These are phyloP conservation scores for Tonatia bakeri DNA, from an alignment of 2,113 vertebrate species.

Conservation along the genomic window DNA sequence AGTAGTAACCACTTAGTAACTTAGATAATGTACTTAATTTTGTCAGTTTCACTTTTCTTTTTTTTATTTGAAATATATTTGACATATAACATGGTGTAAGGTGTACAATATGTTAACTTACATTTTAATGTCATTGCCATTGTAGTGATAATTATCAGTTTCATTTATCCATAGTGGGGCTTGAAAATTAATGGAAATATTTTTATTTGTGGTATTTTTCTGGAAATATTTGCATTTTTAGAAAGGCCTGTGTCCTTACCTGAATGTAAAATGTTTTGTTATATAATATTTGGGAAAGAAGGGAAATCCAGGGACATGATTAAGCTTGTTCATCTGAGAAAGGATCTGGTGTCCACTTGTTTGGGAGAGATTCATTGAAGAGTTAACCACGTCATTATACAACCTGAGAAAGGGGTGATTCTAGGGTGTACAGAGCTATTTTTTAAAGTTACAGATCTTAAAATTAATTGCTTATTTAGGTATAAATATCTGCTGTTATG, in stretches of 20 bases:
- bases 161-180: not conserved
- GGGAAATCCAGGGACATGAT: constrained; percentile 80
- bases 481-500: constrained; percentile 67
- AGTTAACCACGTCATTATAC: constrained; percentile 86
- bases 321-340: constrained; percentile 86
- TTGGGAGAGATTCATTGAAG: constrained; percentile 90
- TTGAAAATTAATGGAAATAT: constrained; percentile 48
- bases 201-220: not conserved
- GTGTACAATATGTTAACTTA: not conserved
- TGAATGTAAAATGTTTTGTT: not conserved
- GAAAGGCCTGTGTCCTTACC: not conserved
- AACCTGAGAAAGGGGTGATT: constrained; percentile 87
- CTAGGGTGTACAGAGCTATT: constrained; percentile 92
- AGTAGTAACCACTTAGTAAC: not conserved
- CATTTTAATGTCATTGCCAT: not conserved
- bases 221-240: not conserved
- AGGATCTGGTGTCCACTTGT: constrained; percentile 89
- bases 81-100: too few relatives aligned
- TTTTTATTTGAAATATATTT: too few relatives aligned
- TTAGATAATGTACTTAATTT: not conserved
- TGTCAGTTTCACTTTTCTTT: not conserved
- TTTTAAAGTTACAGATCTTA: not conserved
- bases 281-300: not conserved
- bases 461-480: not conserved
- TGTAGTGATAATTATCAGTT: not conserved